Conservation (phyloP, 2,888 invertebrate genomes). For the Pachydiplax longipennis region DNA sequence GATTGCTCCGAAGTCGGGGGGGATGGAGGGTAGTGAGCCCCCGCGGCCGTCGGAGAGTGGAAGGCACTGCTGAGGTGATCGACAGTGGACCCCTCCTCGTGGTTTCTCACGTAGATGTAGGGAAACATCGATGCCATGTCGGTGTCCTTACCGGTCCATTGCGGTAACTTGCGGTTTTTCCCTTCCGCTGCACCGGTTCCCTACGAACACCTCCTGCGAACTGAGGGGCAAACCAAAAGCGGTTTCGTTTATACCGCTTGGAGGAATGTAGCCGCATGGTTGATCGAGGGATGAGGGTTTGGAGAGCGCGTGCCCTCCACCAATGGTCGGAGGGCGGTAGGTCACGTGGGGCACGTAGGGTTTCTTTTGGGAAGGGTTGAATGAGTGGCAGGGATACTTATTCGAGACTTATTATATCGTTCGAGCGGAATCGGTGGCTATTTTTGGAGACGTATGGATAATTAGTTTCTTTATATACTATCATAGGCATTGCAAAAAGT, state of each 20-base stretch:
- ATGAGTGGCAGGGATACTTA: not conserved
- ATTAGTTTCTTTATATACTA: too few relatives aligned
- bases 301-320: not conserved
- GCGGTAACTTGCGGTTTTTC: too few relatives aligned
- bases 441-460: too few relatives aligned
- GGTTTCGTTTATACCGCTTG: not conserved
- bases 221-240: not conserved
- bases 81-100: conserved; percentile 45
- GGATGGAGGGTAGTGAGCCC: not conserved
- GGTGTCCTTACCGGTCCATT: not conserved
- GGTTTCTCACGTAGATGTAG: conserved; percentile 49
- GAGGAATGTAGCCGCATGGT: not conserved
- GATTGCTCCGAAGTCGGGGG: not conserved
- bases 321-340: not conserved
- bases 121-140: conserved; percentile 49
- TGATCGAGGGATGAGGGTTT: not conserved
- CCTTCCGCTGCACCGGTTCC: too few relatives aligned
- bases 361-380: not conserved
- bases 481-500: too few relatives aligned
- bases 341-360: not conserved
- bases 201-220: not conserved
- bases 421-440: too few relatives aligned
- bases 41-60: conserved; percentile 29
- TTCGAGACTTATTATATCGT: not conserved
- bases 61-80: not conserved